Base-by-base conservation (phyloP, 2,797 vertebrate species). In the Enteromius radiatus region DNA sequence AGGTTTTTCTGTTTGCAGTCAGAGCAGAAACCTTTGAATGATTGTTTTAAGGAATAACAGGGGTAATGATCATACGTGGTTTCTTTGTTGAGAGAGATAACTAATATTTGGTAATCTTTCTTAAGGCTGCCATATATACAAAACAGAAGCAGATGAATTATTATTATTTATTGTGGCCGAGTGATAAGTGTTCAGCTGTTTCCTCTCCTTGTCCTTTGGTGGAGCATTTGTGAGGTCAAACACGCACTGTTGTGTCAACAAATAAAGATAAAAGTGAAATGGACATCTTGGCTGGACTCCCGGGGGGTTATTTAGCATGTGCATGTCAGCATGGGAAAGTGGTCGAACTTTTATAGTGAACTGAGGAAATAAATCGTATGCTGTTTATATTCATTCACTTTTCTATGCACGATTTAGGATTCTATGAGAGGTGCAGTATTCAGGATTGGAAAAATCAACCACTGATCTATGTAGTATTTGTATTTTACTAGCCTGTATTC, bases 161-260 rank as follows among this genome's bases (percentile, higher is more conserved):
- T 74, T 73, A 78, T 64, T 71, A 38, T 74, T 73, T 49, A 36
- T 43, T 63, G 26, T 26, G 54, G 19, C 2, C 5, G 7, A 73
- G 28, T 36, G 38, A 80, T 23, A 47, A 45, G 36, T 61, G 54
- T 43, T 81, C 26, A 61, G 36, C 21, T 65, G 56, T 74, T 64
- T 64, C 56, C 54, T 73, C 28, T 78, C 26, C 45, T 67, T 0
- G 41, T 75, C 80, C 31, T 64, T 74, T 65, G 45, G 17, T 38
- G 33, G 45, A 67, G 47, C n/a, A 64, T 52, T 67, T 49, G 33
- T 74, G 68, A 80, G 41, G 70, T 75, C 80, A 73, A 36, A n/a
- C 15, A 47, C 1, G 0, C 21, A n/a, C 59, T 64, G 69, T 81
- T 63, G 41, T 64, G 33, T 74, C 36, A 52, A 70, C 67, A 61